Evolutionary conservation across 2,113 vertebrate species (phyloP), one percentile per base, ranked within the genome.

Genomic region (Ceuthmochares aereus): DNA sequence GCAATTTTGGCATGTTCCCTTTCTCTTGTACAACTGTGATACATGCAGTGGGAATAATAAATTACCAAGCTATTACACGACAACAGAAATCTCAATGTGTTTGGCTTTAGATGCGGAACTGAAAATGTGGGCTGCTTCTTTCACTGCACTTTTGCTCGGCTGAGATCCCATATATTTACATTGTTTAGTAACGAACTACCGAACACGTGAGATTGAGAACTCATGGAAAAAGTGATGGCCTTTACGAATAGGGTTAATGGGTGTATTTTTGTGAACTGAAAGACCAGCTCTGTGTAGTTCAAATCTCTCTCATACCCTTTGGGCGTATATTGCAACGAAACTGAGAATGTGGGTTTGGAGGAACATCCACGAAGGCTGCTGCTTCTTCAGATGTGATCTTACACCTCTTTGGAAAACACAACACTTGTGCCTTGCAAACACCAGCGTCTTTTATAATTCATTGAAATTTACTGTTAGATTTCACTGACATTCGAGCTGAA

Each of bases 11-110:
- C 95, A 82, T 63, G 82, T 87, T 94, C 89, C 76, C 37, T 16
- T 51, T 70, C 62, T 93, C 72, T 88, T 92, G 59, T 91, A 93
- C 85, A 93, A 91, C 73, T 90, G 72, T 32, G 82, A 89, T 87
- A 60, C 66, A 69, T 12, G 79, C 72, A 47, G 83, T 77, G 95
- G 90, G 95, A 96, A 90, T 95, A 95, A 95, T 92, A 96, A 97
- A 95, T 94, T 93, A 95, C 34, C 4, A 2, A 5, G 75, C 76
- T 93, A 70, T 96, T 93, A 94, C 81, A 89, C 2, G 81, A 91
- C 82, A 94, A 84, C 75, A 93, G 72, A 93, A 79, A 93, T 32
- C 47, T 43, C 67, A 58, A 5, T 3, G 25, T 47, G n/a, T 86
- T 86, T 47, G 76, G 75, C 90, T 93, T 23, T 29, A 85, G 10